phyloP scores from a whole-genome alignment of 2,113 vertebrate genomes.

The Pagrus major region DNA sequence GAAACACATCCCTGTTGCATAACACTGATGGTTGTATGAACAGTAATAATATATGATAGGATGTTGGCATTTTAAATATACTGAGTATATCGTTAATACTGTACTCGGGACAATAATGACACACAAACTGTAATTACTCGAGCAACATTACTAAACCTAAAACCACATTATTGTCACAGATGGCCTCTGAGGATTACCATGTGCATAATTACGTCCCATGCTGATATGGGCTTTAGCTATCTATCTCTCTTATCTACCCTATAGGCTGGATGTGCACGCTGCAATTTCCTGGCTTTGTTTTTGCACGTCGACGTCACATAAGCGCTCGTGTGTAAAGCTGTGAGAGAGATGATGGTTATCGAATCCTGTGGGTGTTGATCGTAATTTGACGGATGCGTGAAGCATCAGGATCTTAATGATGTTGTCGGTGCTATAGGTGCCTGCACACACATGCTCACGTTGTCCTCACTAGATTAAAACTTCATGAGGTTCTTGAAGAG shows the following conservation, averaged over 20 bases:
- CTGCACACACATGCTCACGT: neutral
- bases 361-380: conserved; percentile 21
- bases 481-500: neutral
- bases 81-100: neutral
- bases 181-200: conserved; percentile 48
- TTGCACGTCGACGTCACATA: conserved; percentile 36
- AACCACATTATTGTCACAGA: conserved; percentile 49
- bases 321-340: conserved; percentile 31
- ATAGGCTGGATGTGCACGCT: conserved; percentile 3
- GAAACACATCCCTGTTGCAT: neutral
- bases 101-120: neutral
- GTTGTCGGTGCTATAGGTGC: neutral
- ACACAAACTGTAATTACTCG: neutral
- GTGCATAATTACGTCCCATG: conserved; percentile 39
- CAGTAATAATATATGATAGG: neutral
- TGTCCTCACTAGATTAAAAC: neutral
- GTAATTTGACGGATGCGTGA: conserved; percentile 19
- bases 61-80: neutral
- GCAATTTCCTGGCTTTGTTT: conserved; percentile 35
- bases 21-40: no score
- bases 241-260: neutral
- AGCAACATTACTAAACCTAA: neutral
- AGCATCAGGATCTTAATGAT: conserved; percentile 13
- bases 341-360: conserved; percentile 34
- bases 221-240: conserved; percentile 16